phyloP scores from a whole-genome alignment of 1,140 invertebrate species.

The Delia radicum region DNA sequence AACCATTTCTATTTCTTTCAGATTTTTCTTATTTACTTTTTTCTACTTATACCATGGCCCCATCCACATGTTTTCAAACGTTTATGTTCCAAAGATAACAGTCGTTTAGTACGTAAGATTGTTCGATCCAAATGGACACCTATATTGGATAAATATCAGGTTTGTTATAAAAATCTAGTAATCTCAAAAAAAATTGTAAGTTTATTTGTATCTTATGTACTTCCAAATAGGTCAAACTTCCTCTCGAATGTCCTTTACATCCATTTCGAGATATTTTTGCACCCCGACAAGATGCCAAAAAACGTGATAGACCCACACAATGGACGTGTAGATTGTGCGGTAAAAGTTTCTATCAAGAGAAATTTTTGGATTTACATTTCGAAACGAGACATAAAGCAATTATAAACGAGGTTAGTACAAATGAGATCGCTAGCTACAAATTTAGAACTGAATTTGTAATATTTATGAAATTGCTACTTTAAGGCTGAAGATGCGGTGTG shows the following conservation, averaged over 20 bases:
- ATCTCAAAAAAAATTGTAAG: background rate
- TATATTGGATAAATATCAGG: constrained; percentile 80
- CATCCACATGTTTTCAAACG: constrained; percentile 82
- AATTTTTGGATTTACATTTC: constrained; percentile 86
- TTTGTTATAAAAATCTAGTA: constrained; percentile 44
- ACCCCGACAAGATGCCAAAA: constrained; percentile 78
- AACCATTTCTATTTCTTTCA: constrained; percentile 31
- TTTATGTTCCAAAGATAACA: constrained; percentile 84
- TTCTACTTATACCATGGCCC: constrained; percentile 83
- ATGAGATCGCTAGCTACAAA: background rate
- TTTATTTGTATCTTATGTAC: background rate
- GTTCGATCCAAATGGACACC: constrained; percentile 90
- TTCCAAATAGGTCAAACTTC: constrained; percentile 63
- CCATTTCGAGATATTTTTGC: constrained; percentile 82
- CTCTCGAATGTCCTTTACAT: constrained; percentile 87
- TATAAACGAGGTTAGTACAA: constrained; percentile 73
- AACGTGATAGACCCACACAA: constrained; percentile 78
- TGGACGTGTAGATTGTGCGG: constrained; percentile 92
- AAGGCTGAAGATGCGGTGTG: constrained; percentile 88
- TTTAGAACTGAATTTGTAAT: background rate
- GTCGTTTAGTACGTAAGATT: constrained; percentile 82
- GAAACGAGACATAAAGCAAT: constrained; percentile 83
- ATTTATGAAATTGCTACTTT: background rate
- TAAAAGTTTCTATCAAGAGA: constrained; percentile 86
- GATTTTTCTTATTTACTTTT: constrained; percentile 65